These are phyloP conservation scores for Meloe dianella DNA, from an alignment of 2,888 invertebrate species.

Conservation along the genomic window DNA sequence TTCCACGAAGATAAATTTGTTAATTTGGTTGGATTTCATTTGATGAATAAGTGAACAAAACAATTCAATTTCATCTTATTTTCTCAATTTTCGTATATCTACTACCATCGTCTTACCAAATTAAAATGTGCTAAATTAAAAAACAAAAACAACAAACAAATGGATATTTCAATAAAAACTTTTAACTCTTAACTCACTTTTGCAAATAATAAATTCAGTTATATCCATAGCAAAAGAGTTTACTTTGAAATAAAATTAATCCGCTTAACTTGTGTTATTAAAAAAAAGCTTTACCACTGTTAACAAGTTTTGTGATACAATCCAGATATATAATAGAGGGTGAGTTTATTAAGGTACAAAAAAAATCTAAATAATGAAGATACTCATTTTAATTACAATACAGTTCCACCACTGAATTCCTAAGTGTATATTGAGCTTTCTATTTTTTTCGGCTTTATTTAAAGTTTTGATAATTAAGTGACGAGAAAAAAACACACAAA, in stretches of 20 bases:
- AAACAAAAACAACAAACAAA: background rate
- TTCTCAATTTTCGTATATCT: no score
- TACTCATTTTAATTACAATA: background rate
- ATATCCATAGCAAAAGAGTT: background rate
- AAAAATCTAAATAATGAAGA: background rate
- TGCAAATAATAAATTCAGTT: background rate
- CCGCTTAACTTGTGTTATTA: conserved; percentile 4
- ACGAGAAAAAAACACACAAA: background rate
- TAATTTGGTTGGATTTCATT: background rate
- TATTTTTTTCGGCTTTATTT: background rate
- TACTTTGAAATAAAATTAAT: background rate
- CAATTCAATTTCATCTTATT: background rate
- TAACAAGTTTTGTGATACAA: background rate
- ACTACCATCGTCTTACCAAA: background rate
- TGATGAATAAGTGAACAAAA: background rate
- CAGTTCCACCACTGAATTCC: background rate
- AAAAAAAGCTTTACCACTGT: background rate
- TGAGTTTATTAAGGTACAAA: background rate
- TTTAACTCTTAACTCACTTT: background rate
- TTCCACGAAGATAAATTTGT: background rate
- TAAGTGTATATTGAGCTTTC: background rate
- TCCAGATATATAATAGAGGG: background rate
- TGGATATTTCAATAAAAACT: background rate
- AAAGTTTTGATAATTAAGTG: background rate
- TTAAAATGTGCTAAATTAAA: no score